Evolutionary conservation across 2,888 invertebrate species (phyloP).

Genomic region (Abscondita cerata): DNA sequence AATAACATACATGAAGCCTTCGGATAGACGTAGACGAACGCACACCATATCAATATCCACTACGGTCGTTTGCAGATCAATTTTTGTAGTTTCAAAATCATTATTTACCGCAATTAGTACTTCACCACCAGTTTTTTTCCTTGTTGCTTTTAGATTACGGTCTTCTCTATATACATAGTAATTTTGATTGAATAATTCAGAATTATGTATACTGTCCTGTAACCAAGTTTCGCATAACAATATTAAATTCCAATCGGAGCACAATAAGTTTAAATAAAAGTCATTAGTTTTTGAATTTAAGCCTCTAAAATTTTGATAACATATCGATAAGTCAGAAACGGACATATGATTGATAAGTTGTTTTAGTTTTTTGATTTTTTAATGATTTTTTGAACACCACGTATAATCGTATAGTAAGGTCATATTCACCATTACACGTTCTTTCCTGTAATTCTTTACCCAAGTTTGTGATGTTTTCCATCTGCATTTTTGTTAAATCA

Average conservation of each 20-base stretch:
- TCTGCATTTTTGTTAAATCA: too few relatives aligned
- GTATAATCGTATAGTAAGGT: background rate
- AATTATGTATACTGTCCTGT: too few relatives aligned
- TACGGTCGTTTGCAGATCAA: too few relatives aligned
- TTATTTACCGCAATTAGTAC: background rate
- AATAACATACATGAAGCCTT: too few relatives aligned
- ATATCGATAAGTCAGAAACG: background rate
- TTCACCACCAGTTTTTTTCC: background rate
- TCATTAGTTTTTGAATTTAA: background rate
- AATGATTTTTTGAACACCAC: background rate
- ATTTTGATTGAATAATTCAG: too few relatives aligned
- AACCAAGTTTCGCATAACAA: background rate
- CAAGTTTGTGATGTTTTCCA: too few relatives aligned
- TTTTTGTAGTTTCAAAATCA: too few relatives aligned
- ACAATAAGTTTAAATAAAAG: background rate
- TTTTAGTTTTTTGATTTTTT: too few relatives aligned
- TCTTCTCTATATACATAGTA: too few relatives aligned
- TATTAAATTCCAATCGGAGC: background rate
- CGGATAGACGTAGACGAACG: too few relatives aligned
- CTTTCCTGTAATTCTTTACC: background rate
- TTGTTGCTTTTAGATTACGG: too few relatives aligned
- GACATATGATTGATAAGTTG: background rate
- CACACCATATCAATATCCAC: too few relatives aligned
- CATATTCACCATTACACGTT: background rate
- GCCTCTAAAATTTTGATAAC: slow-evolving; percentile 1